Base-by-base conservation (phyloP, 2,888 invertebrate species). In the Thereva nobilitata region DNA sequence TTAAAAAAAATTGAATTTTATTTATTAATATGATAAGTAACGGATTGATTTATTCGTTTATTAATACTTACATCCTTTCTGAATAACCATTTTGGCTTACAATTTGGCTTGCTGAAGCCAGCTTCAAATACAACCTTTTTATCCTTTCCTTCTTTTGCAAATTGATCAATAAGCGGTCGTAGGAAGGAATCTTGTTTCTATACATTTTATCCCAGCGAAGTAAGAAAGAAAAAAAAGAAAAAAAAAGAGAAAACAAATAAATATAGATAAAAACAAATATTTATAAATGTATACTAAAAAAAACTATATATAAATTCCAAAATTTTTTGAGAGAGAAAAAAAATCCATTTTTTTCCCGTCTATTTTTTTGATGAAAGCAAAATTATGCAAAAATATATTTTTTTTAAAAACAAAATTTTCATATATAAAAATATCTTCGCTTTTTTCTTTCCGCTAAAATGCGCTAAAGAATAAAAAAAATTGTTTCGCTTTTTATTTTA, bases 141-240 rank as follows among this genome's bases (percentile, higher is more conserved):
- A 82, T 97, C 97, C 82, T 96, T 95, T 75, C 97, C 93, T 87
- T 98, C 93, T 82, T 95, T 92, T 73, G 93, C 93, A 79, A 91
- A 91, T 83, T 93, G 91, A 84, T 98, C 97, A 76, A 95, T 89
- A 77, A 98, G 85, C 70, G 96, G 96, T 81, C 93, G 94, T 81
- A 96, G 86, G 89, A 96, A 98, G 70, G 90, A 86, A 76, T 96
- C 96, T 85, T 88, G 89, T 90, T 96, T 96, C 95, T 96, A 84
- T 77, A 65, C 23, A 23, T 23, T 23, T 2, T 23, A 23, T 23
- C 23, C 23, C 23, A 23, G 23, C 23, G 23, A 42, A 64, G 50
- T 67, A 10, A 42, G 35, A 57, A 53, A 41, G 40, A 34, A 41
- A 40, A 3, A 54, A 8, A 40, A 37, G 5, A 42, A 57, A 10